Evolutionary conservation across 2,797 vertebrate species (phyloP).

Genomic region (Helicolenus hilgendorfi): DNA sequence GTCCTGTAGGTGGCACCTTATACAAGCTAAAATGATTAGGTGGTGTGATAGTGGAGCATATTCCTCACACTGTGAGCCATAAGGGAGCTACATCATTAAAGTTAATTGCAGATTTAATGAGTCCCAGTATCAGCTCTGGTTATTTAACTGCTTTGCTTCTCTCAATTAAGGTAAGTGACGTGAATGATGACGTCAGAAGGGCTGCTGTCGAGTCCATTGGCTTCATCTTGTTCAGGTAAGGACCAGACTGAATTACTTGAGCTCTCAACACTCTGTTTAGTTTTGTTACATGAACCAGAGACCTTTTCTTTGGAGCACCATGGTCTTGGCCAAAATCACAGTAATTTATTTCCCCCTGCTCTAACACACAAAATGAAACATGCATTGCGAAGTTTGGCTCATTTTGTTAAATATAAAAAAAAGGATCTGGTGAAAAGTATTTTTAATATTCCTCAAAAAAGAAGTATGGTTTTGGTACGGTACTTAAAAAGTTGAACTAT

Average conservation of each 20-base stretch:
- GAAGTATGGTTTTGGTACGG: neutral
- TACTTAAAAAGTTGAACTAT: neutral
- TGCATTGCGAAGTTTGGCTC: no score
- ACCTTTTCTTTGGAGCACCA: slow-evolving; percentile 4
- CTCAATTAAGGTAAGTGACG: slow-evolving; percentile 95
- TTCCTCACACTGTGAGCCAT: neutral
- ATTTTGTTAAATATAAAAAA: no score
- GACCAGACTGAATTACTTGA: neutral
- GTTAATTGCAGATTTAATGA: neutral
- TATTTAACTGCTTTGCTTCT: slow-evolving; percentile 29
- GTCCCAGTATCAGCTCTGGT: neutral
- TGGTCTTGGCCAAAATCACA: neutral
- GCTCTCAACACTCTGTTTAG: neutral
- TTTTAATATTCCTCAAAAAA: neutral
- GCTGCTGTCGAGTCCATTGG: slow-evolving; percentile 99
- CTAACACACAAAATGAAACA: no score
- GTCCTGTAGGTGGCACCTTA: slow-evolving; percentile 80
- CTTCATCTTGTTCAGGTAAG: slow-evolving; percentile 99
- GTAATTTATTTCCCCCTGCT: no score
- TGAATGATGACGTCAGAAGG: slow-evolving; percentile 97
- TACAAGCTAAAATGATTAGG: neutral
- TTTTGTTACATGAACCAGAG: neutral
- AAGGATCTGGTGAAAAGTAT: neutral
- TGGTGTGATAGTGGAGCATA: neutral
- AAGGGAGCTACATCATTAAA: neutral